A percentile compares a stretch with the other conserved stretches of the same genome.
These are phyloP conservation scores for Bursaphelenchus mucronatus DNA, from an alignment of 1,140 invertebrate species.

Conservation along the genomic window DNA sequence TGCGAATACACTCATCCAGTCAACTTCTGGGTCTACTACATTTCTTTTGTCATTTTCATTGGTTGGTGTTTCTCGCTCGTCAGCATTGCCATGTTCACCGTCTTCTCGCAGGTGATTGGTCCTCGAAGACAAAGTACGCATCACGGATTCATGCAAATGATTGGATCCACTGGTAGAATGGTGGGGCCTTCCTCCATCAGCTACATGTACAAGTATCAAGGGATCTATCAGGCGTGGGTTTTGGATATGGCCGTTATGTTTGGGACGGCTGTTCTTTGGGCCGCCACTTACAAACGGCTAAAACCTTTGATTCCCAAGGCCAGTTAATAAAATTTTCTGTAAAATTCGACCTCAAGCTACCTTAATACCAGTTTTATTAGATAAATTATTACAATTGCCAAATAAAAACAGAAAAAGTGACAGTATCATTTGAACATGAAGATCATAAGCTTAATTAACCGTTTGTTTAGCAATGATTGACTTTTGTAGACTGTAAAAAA, in stretches of 20 bases:
- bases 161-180: neutral
- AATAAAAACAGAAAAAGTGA: no score
- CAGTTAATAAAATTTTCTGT: neutral
- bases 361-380: no score
- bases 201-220: constrained; percentile 2
- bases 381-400: no score
- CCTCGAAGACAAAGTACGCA: constrained; percentile 29
- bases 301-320: neutral
- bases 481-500: no score
- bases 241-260: no score
- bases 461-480: no score
- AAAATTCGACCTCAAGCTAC: neutral
- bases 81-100: constrained; percentile 32
- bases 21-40: constrained; percentile 23
- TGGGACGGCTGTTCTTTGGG: no score
- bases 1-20: constrained; percentile 16
- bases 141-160: constrained; percentile 7
- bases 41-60: constrained; percentile 24
- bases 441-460: no score
- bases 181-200: constrained; percentile 9
- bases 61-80: constrained; percentile 26
- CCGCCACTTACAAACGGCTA: no score
- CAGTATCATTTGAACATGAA: no score
- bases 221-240: neutral
- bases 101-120: constrained; percentile 33